phyloP scores from a whole-genome alignment of 2,797 vertebrate genomes.

The Argya squamiceps region DNA sequence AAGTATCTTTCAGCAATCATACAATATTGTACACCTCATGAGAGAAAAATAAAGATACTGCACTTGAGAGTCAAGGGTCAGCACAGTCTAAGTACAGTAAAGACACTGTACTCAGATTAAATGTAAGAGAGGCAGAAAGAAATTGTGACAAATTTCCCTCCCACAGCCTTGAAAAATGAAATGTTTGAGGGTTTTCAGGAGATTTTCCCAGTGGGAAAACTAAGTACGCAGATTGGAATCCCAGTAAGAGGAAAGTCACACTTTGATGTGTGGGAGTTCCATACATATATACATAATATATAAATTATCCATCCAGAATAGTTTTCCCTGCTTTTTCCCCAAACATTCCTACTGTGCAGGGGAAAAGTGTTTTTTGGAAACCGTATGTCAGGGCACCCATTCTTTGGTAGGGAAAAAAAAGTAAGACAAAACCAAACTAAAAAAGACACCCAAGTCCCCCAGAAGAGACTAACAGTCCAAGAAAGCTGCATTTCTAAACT shows the following conservation, averaged over 20 bases:
- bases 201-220: not conserved
- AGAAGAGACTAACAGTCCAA: not conserved
- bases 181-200: not conserved
- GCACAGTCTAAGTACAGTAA: not conserved
- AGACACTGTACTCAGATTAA: not conserved
- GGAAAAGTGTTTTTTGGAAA: not conserved
- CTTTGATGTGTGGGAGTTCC: not conserved
- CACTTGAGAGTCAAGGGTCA: conserved; percentile 33
- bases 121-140: not conserved
- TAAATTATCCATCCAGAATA: not conserved
- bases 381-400: not conserved
- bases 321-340: not conserved
- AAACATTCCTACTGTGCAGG: not conserved
- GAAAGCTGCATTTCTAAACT: not conserved
- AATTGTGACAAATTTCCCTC: conserved; percentile 5
- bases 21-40: not conserved
- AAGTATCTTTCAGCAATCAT: conserved; percentile 38
- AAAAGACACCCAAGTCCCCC: not conserved
- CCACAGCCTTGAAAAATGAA: not conserved
- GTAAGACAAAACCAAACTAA: not conserved
- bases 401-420: not conserved
- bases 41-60: conserved; percentile 1
- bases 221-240: not conserved
- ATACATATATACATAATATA: not conserved
- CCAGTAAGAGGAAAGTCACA: not conserved